Percentiles rank a stretch among this genome's conserved stretches.
phyloP scores from a whole-genome alignment of 2,888 invertebrate genomes.

The Athalia circularis region DNA sequence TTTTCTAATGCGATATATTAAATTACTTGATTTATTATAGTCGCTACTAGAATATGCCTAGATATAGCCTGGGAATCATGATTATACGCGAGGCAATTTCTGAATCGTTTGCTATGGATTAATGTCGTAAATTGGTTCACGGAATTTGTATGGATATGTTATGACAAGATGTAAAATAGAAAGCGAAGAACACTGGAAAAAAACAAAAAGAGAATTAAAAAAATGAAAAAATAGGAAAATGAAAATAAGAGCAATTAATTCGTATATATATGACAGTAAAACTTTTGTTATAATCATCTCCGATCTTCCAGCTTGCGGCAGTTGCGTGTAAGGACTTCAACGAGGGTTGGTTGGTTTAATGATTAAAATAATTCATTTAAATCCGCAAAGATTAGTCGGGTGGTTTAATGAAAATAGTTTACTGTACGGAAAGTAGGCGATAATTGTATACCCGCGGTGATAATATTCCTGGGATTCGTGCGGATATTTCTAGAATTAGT shows the following conservation, averaged over 20 bases:
- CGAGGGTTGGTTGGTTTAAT: no score
- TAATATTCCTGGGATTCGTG: slow-evolving; percentile 23
- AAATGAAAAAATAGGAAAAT: background rate
- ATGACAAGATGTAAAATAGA: slow-evolving; percentile 16
- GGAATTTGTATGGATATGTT: background rate
- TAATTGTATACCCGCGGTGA: slow-evolving; percentile 9
- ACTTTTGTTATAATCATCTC: no score
- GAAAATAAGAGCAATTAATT: no score
- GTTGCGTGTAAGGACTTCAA: no score
- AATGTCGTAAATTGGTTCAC: background rate
- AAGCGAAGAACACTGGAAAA: background rate
- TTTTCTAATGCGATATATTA: slow-evolving; percentile 16
- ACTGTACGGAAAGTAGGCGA: slow-evolving; percentile 6
- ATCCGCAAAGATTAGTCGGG: no score
- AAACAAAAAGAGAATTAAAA: background rate
- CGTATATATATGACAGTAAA: no score
- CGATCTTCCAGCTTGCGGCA: no score
- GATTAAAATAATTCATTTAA: no score
- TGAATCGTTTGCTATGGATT: background rate
- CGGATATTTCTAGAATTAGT: slow-evolving; percentile 16
- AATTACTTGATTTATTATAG: slow-evolving; percentile 25
- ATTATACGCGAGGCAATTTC: slow-evolving; percentile 10
- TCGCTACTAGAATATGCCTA: background rate
- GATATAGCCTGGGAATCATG: slow-evolving; percentile 18
- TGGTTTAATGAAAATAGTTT: slow-evolving; percentile 6